A percentile compares a stretch with the other conserved stretches of the same genome.
These are phyloP conservation scores for Mycetomoellerius zeteki DNA, from an alignment of 1,140 invertebrate species.

Conservation along the genomic window DNA sequence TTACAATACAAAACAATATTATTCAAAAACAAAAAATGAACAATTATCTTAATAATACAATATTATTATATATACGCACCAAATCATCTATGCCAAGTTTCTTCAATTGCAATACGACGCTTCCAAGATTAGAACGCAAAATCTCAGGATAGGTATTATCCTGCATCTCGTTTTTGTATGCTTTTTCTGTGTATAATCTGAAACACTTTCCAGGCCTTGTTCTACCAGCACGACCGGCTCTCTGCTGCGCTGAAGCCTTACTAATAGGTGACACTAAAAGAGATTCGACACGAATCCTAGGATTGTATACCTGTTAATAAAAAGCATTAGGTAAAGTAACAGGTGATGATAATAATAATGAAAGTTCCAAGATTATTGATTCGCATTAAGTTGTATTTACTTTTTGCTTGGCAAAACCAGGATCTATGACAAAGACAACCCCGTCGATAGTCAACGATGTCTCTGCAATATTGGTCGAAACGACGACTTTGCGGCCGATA, in stretches of 20 bases:
- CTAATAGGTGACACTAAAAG: slow-evolving; percentile 99
- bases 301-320: slow-evolving; percentile 94
- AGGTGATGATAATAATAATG: background rate
- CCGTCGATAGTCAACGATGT: slow-evolving; percentile 99
- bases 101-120: slow-evolving; percentile 99
- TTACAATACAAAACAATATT: background rate
- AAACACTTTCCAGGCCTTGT: slow-evolving; percentile 99
- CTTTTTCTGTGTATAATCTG: slow-evolving; percentile 99
- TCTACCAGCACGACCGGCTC: slow-evolving; percentile 98
- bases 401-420: slow-evolving; percentile 99
- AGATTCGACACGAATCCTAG: slow-evolving; percentile 98
- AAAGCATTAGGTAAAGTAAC: slow-evolving; percentile 40
- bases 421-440: slow-evolving; percentile 99
- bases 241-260: slow-evolving; percentile 99
- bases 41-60: slow-evolving; percentile 81
- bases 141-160: slow-evolving; percentile 99
- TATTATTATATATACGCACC: slow-evolving; percentile 88
- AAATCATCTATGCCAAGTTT: slow-evolving; percentile 99
- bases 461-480: slow-evolving; percentile 99
- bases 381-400: slow-evolving; percentile 82
- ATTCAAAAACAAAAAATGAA: background rate
- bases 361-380: slow-evolving; percentile 8
- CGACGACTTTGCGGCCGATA: slow-evolving; percentile 98
- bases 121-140: slow-evolving; percentile 97
- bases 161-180: slow-evolving; percentile 99